phyloP scores from a whole-genome alignment of 2,888 invertebrate species.

The Chrysolina oricalcia region DNA sequence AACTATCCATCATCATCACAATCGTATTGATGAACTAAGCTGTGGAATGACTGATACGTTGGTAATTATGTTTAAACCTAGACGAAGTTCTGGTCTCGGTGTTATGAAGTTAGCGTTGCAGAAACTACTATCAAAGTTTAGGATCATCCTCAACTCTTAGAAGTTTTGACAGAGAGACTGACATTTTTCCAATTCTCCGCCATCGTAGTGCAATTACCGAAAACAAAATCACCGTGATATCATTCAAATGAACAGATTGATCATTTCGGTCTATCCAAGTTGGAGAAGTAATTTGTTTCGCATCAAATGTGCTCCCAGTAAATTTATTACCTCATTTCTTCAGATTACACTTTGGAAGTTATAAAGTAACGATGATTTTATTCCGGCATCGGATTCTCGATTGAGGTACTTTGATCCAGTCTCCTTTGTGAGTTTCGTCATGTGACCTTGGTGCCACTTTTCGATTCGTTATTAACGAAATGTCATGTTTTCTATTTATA shows the following conservation, averaged over 20 bases:
- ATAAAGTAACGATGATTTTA: conserved; percentile 6
- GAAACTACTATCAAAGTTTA: background rate
- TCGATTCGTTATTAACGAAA: too few species aligned
- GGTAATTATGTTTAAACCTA: too few species aligned
- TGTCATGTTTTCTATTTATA: too few species aligned
- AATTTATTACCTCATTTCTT: conserved; percentile 21
- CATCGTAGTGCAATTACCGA: background rate
- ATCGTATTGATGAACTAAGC: too few species aligned
- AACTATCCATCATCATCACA: too few species aligned
- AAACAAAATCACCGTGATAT: background rate
- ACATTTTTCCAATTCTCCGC: background rate
- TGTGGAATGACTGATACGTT: too few species aligned
- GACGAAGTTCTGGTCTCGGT: too few species aligned
- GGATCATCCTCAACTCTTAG: background rate
- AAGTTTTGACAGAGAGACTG: background rate
- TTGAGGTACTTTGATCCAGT: background rate
- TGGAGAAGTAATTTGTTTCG: conserved; percentile 13
- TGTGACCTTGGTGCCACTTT: background rate
- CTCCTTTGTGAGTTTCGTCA: background rate
- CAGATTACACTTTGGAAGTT: conserved; percentile 15
- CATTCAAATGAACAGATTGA: background rate
- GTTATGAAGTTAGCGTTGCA: background rate
- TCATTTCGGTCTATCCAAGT: conserved; percentile 11
- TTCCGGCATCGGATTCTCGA: background rate
- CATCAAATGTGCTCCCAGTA: background rate